Evolutionary conservation across 2,797 vertebrate genomes (phyloP).

Genomic region (Ptychadena robeensis): DNA sequence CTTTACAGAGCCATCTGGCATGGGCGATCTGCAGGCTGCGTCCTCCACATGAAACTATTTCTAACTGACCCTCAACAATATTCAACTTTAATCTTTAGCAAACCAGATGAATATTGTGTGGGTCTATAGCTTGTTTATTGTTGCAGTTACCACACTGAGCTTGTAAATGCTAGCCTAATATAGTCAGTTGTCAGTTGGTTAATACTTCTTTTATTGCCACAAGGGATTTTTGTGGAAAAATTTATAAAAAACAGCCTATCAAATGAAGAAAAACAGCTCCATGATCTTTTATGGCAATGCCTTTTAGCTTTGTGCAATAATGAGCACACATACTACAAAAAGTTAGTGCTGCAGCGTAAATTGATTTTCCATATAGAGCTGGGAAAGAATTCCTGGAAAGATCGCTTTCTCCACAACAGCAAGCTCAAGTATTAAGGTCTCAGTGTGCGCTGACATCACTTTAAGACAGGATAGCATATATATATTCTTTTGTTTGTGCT

Average conservation of each 20-base stretch:
- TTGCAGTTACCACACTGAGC: neutral
- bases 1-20: neutral
- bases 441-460: neutral
- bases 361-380: neutral
- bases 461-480: neutral
- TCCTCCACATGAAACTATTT: neutral
- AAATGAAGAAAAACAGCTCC: neutral
- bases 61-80: neutral
- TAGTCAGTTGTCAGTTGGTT: neutral
- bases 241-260: too few species aligned
- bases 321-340: neutral
- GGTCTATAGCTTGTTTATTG: neutral
- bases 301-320: neutral
- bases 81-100: neutral
- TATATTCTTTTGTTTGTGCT: neutral
- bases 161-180: neutral
- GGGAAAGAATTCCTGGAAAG: neutral
- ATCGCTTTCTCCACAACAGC: neutral
- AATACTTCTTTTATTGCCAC: neutral
- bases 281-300: neutral
- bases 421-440: neutral
- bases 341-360: neutral
- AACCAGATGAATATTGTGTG: neutral
- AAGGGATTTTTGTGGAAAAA: neutral
- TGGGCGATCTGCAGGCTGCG: neutral